Evolutionary conservation across 1,140 invertebrate genomes (phyloP), one percentile per base, ranked within the genome.

Genomic region (Asobara japonica): DNA sequence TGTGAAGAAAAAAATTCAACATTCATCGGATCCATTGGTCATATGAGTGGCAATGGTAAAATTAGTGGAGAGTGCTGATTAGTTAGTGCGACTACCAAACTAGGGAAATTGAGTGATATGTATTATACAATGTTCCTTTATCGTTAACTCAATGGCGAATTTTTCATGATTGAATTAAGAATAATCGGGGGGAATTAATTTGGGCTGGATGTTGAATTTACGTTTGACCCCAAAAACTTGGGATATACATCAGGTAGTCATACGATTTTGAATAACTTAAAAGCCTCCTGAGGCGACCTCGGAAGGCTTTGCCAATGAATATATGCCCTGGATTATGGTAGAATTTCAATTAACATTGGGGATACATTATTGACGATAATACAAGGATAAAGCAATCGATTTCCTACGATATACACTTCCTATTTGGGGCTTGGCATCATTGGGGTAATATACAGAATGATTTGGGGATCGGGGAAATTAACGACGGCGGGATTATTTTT

Each of bases 191-290:
- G 13, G 10, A n/a, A 45, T 6, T 25, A 10, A 0, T 8, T 27
- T 25, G 51, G 25, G 3, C 13, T 56, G 10, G 8, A 56, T 18
- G 22, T 11, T 27, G 20, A 56, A 56, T 56, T 56, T 22, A 22
- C 22, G 22, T 56, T 27, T 56, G 51, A 56, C 51, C 51, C n/a
- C 51, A 56, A 56, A 25, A 56, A 56, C 18, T 45, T 33, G 22
- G 18, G 16, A 5, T 25, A 18, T 22, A 25, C 51, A 56, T 56
- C 51, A 56, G 18, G 18, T 25, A 56, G 22, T 56, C 51, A 56
- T 56, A 56, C 51, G 51, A 56, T 25, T n/a, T 18, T 22, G 22
- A 56, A 56, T 56, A 56, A 56, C 51, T 56, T 8, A 56, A 56
- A 25, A 27, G 45, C 22, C 41, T 56, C 18, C 51, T 56, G 51